Percentiles rank a stretch among this genome's conserved stretches.
These are phyloP conservation scores for Xenus cinereus DNA, from an alignment of 2,113 vertebrate genomes.

Conservation along the genomic window DNA sequence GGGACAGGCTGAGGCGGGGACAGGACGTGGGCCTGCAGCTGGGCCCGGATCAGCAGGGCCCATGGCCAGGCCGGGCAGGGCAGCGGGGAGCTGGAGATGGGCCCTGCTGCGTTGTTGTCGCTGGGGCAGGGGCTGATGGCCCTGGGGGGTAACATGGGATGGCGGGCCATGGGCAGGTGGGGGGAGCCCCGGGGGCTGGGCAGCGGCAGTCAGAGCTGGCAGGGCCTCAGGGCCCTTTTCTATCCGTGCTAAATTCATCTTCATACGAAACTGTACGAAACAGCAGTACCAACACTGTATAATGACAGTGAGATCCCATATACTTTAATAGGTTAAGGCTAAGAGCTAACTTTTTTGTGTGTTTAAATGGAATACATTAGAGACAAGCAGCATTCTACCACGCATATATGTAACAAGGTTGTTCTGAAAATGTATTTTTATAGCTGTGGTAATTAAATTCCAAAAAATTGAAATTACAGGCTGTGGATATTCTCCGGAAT, in stretches of 20 bases:
- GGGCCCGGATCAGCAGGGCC: not conserved
- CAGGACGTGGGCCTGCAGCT: accelerated
- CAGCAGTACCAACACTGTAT: not conserved
- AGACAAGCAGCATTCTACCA: not conserved
- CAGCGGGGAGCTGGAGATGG: accelerated
- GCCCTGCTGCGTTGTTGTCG: accelerated
- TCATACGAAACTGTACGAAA: not conserved
- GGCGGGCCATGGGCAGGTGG: not conserved
- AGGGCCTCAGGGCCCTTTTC: accelerated
- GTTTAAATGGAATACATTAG: not conserved
- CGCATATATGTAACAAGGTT: not conserved
- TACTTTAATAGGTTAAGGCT: not conserved
- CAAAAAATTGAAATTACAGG: not conserved
- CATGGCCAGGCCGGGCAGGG: accelerated
- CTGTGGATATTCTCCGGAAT: not conserved
- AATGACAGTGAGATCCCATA: not conserved
- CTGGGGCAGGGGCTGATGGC: not conserved
- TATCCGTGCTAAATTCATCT: not conserved
- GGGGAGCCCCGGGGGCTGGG: not conserved
- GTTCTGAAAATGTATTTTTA: not conserved
- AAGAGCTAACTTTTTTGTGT: not conserved
- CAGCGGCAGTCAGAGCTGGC: not conserved
- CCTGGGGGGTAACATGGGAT: not conserved
- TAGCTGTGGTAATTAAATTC: not conserved
- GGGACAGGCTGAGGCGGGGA: not conserved